Evolutionary conservation across 2,113 vertebrate species (phyloP).

Genomic region (Numida meleagris): DNA sequence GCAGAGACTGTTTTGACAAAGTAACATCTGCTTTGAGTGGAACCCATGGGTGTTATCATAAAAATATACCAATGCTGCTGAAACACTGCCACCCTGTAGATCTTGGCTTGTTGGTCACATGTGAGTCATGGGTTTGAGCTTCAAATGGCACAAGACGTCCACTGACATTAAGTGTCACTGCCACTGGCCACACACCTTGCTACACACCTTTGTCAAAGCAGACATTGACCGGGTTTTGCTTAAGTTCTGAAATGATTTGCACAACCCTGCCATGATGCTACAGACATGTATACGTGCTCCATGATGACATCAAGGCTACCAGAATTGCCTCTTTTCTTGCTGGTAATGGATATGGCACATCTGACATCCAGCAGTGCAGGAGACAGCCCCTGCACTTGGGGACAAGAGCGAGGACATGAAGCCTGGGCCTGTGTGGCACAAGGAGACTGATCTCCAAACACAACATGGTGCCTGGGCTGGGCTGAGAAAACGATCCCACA

Average conservation of each 20-base stretch:
- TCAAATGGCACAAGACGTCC: background rate
- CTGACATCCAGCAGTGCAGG: background rate
- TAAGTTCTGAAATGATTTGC: background rate
- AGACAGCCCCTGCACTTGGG: accelerated
- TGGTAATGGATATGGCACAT: background rate
- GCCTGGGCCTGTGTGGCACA: background rate
- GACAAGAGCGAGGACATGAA: background rate
- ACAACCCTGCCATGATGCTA: background rate
- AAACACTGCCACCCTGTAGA: background rate
- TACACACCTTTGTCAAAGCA: background rate
- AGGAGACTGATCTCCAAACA: background rate
- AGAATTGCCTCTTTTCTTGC: background rate
- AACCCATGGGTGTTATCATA: accelerated
- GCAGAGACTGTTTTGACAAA: background rate
- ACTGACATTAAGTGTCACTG: accelerated
- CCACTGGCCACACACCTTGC: no score
- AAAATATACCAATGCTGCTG: background rate
- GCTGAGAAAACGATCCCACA: background rate
- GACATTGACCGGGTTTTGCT: background rate
- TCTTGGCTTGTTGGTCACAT: background rate
- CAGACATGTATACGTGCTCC: background rate
- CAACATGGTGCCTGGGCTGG: background rate
- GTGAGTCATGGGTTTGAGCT: background rate
- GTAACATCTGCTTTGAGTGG: background rate
- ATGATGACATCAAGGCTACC: background rate